Percentiles rank a stretch among this genome's conserved stretches.
These are phyloP conservation scores for Agelas oroides DNA, from an alignment of 37 sponge, comb jelly and placozoan genomes.

Conservation along the genomic window DNA sequence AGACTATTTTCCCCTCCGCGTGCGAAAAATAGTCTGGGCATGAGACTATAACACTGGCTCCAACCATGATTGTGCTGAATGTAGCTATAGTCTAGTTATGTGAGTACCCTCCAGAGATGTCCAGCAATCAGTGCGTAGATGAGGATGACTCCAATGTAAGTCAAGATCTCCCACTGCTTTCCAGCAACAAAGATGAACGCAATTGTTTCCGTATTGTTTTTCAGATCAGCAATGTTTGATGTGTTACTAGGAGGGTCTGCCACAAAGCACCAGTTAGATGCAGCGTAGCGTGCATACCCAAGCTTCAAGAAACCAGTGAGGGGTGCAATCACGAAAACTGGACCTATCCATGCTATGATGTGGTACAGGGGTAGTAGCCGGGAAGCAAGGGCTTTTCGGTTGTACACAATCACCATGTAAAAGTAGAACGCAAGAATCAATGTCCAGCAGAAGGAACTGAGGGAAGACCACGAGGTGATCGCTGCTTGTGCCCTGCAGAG, in stretches of 20 bases:
- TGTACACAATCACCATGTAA: conserved; percentile 17
- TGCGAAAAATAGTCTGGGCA: no score
- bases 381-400: conserved; percentile 5
- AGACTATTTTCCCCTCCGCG: no score
- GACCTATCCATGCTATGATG: conserved; percentile 61
- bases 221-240: no score
- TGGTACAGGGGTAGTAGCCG: conserved; percentile 60
- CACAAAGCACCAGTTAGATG: conserved; percentile 72
- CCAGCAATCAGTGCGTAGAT: conserved; percentile 11
- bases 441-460: conserved; percentile 80
- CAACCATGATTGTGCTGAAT: no score
- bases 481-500: conserved; percentile 63
- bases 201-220: background rate
- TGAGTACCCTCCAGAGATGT: no score
- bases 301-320: conserved; percentile 16
- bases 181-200: conserved; percentile 30
- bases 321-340: conserved; percentile 30
- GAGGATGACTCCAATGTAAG: conserved; percentile 21
- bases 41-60: no score
- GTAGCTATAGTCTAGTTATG: no score
- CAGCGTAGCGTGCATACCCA: conserved; percentile 40
- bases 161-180: conserved; percentile 32
- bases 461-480: conserved; percentile 67
- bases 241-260: background rate
- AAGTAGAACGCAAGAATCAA: conserved; percentile 68